Conservation (phyloP, 2,113 vertebrate species). For the Lampris megalopsis region DNA sequence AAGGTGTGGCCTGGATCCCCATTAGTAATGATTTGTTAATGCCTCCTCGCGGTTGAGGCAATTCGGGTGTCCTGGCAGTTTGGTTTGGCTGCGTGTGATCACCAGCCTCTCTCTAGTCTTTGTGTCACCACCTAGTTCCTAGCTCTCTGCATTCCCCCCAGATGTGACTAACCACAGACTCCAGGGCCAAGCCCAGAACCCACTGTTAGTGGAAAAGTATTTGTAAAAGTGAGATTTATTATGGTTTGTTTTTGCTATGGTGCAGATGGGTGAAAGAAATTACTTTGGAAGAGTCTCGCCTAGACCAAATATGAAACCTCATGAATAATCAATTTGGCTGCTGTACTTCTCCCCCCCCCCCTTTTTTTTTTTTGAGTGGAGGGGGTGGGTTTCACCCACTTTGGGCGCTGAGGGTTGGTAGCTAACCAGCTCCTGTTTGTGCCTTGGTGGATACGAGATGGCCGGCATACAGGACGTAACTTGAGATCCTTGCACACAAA, state of each 20-base stretch:
- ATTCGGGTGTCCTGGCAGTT: slow-evolving; percentile 18
- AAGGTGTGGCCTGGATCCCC: slow-evolving; percentile 68
- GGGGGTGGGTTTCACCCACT: background rate
- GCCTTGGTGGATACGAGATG: slow-evolving; percentile 26
- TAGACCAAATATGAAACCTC: slow-evolving; percentile 7
- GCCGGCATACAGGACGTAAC: slow-evolving; percentile 49
- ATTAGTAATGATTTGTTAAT: slow-evolving; percentile 69
- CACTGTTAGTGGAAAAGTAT: slow-evolving; percentile 64
- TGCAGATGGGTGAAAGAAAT: slow-evolving; percentile 19
- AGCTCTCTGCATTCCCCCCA: slow-evolving; percentile 47
- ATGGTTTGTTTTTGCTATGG: slow-evolving; percentile 36
- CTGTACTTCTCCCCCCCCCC: background rate
- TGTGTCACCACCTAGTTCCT: slow-evolving; percentile 54
- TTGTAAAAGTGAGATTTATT: slow-evolving; percentile 39
- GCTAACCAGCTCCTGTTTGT: no score
- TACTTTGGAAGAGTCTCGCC: slow-evolving; percentile 8
- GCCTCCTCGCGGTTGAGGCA: slow-evolving; percentile 24
- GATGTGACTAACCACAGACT: slow-evolving; percentile 63
- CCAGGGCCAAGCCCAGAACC: slow-evolving; percentile 44
- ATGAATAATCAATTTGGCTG: background rate
- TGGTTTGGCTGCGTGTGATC: slow-evolving; percentile 28
- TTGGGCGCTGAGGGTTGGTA: no score
- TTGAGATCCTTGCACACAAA: slow-evolving; percentile 39
- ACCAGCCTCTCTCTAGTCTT: slow-evolving; percentile 27
- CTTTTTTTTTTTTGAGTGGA: background rate